phyloP scores from a whole-genome alignment of 2,888 invertebrate genomes.

The Psylliodes chrysocephalus region DNA sequence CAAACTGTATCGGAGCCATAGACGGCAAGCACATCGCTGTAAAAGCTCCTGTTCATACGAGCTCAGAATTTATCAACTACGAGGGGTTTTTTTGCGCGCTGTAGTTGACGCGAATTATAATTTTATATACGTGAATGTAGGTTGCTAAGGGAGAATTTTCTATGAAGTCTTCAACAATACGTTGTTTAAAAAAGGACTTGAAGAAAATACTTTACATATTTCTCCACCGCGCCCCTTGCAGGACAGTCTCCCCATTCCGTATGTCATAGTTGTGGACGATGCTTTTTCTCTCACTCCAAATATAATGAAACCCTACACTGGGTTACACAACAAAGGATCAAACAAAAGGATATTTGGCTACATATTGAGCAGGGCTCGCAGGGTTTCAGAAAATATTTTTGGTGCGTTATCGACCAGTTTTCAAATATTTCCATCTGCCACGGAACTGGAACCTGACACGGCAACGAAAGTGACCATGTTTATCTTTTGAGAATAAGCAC shows the following conservation, averaged over 20 bases:
- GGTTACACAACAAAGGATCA: not conserved
- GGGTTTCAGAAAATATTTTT: conserved; percentile 17
- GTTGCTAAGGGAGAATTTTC: too few relatives aligned
- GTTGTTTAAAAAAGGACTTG: not conserved
- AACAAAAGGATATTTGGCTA: conserved; percentile 4
- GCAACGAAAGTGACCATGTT: conserved; percentile 18
- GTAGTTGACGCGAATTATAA: too few relatives aligned
- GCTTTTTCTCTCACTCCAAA: not conserved
- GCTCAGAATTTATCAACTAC: conserved; percentile 5
- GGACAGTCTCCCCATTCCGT: not conserved
- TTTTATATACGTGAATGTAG: too few relatives aligned
- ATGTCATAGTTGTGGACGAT: not conserved
- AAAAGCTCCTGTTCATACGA: not conserved
- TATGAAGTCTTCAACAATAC: too few relatives aligned
- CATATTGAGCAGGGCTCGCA: conserved; percentile 5
- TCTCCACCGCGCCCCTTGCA: not conserved
- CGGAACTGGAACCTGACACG: conserved; percentile 9
- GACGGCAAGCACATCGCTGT: too few relatives aligned
- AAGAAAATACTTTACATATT: not conserved
- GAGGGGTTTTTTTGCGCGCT: too few relatives aligned
- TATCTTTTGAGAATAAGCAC: conserved; percentile 9
- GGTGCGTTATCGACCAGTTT: conserved; percentile 6
- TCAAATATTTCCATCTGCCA: conserved; percentile 7
- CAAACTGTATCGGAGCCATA: too few relatives aligned
- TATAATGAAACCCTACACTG: too few relatives aligned